Evolutionary conservation across 2,888 invertebrate genomes (phyloP), one percentile per base, ranked within the genome.

Genomic region (Eustalomyia histrio): DNA sequence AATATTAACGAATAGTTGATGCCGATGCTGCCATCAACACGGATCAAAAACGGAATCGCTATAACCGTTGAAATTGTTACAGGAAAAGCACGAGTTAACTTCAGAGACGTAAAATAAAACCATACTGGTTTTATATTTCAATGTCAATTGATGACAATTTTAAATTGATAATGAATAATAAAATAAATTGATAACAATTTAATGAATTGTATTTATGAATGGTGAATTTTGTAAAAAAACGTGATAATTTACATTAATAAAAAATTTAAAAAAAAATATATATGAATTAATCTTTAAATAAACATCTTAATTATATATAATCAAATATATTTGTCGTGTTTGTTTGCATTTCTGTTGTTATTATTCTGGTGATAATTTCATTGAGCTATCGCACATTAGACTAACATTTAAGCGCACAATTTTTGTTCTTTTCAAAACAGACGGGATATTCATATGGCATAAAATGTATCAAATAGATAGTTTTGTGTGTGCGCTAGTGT

Each of bases 1-100:
- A 17, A 18, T 81, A 50, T 78, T 74, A 75, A 72, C 52, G 53
- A 74, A 63, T 63, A 81, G 81, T 81, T 67, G 39, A 61, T 67
- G 18, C 50, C 57, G 71, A 47, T 57, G 61, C 71, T 24, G 57
- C 74, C 75, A 74, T 29, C 16, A 61, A 58, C 57, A 55, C 78
- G 52, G 57, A 1, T 71, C 57, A 14, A 21, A 39, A 39, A 39
- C 39, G 33, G 16, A 17, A 9, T 1, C 2, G 63, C 53, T 72
- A 72, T 61, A 73, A 12, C 18, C 24, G 24, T n/a, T 10, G 21
- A 29, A 57, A 33, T 50, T 16, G 35, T 47, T 2, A 12, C 0
- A 8, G 1, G 2, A 53, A 58, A 63, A 14, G 17, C 80, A 80
- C 80, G 80, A 76, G 76, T 0, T 53, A 17, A 68, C 17, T 47